phyloP scores from a whole-genome alignment of 2,888 invertebrate species.

The Athripsodes cinereus region DNA sequence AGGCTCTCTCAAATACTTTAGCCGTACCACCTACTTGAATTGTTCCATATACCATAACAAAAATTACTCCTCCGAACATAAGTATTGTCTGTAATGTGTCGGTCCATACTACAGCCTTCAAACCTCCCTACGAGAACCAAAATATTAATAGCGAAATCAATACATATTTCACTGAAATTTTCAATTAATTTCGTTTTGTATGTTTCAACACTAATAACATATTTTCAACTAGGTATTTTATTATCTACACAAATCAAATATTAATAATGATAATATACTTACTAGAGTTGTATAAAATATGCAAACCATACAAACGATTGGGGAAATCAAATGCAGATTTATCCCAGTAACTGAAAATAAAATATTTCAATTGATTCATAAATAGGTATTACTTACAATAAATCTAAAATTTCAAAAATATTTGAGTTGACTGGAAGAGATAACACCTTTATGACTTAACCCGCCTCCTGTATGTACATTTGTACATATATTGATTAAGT shows the following conservation, averaged over 20 bases:
- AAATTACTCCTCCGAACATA: constrained; percentile 65
- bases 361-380: no score
- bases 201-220: not conserved
- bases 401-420: no score
- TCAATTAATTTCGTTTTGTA: no score
- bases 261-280: constrained; percentile 35
- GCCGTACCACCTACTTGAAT: constrained; percentile 56
- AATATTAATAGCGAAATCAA: not conserved
- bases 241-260: no score
- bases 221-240: not conserved
- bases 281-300: constrained; percentile 89
- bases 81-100: constrained; percentile 69
- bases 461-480: no score
- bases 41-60: constrained; percentile 61
- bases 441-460: no score
- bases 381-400: no score
- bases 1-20: constrained; percentile 56
- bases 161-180: not conserved
- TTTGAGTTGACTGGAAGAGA: no score
- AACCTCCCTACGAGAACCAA: constrained; percentile 58
- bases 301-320: constrained; percentile 78
- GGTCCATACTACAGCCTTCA: constrained; percentile 78
- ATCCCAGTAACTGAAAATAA: constrained; percentile 69
- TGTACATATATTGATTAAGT: no score
- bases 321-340: constrained; percentile 70